Evolutionary conservation across 2,888 invertebrate genomes (phyloP), one percentile per base, ranked within the genome.

Genomic region (Frankliniella intonsa): DNA sequence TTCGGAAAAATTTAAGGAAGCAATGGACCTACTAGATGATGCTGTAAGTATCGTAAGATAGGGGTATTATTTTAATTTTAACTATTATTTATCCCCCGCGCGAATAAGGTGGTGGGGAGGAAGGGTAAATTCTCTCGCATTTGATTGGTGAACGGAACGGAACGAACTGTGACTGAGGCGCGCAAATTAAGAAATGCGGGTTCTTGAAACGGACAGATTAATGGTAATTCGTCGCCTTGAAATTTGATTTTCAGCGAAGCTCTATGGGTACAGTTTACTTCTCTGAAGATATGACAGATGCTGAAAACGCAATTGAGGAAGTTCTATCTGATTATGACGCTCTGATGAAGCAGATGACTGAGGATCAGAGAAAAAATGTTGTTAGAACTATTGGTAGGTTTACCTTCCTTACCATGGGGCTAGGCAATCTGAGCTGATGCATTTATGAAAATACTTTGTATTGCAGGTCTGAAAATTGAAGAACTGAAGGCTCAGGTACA

Each of bases 401-500:
- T 55, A 11, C 14, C 19, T 55, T 55, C 0, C 19, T 55, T 55
- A 10, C 0, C 19, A 55, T 10, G 19, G 0, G 5, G 38, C 5
- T 38, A 3, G 2, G 38, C 38, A 38, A 38, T 38, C 3, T 5
- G 3, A 38, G 38, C 38, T 38, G 38, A 38, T 38, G 38, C 38
- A 38, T 38, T 38, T 38, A 38, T 38, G 5, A 38, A 38, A 38
- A 14, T 25, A 8, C 25, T 76, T 76, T 25, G 11, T 76, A 11
- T 76, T 76, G 1, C 69, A 76, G 69, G 69, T 0, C 25, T 76
- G 25, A 76, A 76, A 76, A 76, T 76, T 3, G 69, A 25, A 25
- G 69, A 76, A 25, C 10, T 76, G 69, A 76, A 76, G 25, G 69
- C 69, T 76, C 69, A 76, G 25, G 69, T 76, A 12, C 69, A 76